Evolutionary conservation across 1,140 invertebrate species (phyloP).

Genomic region (Nephotettix cincticeps): DNA sequence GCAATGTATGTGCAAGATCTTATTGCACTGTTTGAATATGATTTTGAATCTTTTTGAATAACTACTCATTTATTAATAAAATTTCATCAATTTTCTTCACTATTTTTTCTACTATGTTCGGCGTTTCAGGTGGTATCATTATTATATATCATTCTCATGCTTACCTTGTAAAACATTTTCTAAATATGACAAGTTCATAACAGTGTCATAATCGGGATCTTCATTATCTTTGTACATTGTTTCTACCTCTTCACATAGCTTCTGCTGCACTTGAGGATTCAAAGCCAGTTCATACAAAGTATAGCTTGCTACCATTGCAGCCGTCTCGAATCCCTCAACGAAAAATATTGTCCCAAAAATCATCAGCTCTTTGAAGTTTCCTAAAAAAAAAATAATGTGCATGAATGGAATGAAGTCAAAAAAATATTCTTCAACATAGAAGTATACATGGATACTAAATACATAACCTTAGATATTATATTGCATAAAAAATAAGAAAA

Average conservation of each 20-base stretch:
- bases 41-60: too few species aligned
- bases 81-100: too few species aligned
- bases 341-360: background rate
- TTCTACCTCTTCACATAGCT: constrained; percentile 33
- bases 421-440: too few species aligned
- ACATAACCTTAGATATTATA: too few species aligned
- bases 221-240: constrained; percentile 27
- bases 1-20: too few species aligned
- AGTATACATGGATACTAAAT: too few species aligned
- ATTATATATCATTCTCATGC: constrained; percentile 33
- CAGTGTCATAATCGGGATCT: constrained; percentile 33
- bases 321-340: constrained; percentile 49
- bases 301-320: constrained; percentile 46
- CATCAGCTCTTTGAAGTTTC: background rate
- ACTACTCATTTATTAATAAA: too few species aligned
- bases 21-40: too few species aligned
- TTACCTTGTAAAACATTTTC: constrained; percentile 33
- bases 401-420: too few species aligned
- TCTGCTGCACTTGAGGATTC: constrained; percentile 35
- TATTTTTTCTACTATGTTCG: too few species aligned
- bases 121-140: background rate
- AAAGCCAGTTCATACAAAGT: constrained; percentile 51
- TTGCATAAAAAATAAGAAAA: too few species aligned
- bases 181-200: constrained; percentile 36
- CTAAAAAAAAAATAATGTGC: too few species aligned